Percentiles rank a stretch among this genome's conserved stretches.
phyloP scores from a whole-genome alignment of 2,113 vertebrate species.

The Henicopernis longicauda region DNA sequence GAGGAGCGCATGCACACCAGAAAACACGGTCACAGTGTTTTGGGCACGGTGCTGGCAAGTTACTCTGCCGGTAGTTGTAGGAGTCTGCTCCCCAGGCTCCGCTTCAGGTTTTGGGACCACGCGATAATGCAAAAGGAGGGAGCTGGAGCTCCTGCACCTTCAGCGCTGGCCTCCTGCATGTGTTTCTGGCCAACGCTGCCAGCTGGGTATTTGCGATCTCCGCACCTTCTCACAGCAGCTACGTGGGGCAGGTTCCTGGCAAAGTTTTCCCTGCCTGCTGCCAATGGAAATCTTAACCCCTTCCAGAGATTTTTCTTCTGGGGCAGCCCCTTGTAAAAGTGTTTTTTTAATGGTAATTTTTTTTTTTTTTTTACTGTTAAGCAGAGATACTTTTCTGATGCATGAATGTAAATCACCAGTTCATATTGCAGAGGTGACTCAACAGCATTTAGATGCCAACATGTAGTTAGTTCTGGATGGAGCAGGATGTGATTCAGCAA shows the following conservation, averaged over 20 bases:
- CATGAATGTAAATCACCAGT: neutral
- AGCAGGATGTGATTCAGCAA: slow-evolving; percentile 44
- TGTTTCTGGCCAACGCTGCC: neutral
- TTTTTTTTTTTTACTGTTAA: neutral
- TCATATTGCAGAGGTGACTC: slow-evolving; percentile 19
- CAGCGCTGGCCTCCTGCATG: neutral
- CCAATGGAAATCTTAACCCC: neutral
- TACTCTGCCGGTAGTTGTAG: neutral
- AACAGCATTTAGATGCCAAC: slow-evolving; percentile 8
- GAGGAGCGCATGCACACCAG: neutral
- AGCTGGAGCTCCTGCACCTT: neutral
- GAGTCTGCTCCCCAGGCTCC: neutral
- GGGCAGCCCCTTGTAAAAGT: neutral
- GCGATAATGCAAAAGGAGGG: neutral
- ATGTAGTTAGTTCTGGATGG: neutral
- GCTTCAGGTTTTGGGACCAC: neutral
- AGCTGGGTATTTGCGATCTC: neutral
- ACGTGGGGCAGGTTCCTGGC: rapidly evolving
- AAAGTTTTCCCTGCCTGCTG: neutral
- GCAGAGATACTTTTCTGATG: neutral
- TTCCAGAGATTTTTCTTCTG: neutral
- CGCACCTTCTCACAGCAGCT: neutral
- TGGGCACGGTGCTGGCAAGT: neutral
- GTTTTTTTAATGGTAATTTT: neutral
- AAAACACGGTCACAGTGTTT: neutral